Evolutionary conservation across 35 echinoderm and acorn worm genomes (phyloP).

Genomic region (Acanthaster planci): DNA sequence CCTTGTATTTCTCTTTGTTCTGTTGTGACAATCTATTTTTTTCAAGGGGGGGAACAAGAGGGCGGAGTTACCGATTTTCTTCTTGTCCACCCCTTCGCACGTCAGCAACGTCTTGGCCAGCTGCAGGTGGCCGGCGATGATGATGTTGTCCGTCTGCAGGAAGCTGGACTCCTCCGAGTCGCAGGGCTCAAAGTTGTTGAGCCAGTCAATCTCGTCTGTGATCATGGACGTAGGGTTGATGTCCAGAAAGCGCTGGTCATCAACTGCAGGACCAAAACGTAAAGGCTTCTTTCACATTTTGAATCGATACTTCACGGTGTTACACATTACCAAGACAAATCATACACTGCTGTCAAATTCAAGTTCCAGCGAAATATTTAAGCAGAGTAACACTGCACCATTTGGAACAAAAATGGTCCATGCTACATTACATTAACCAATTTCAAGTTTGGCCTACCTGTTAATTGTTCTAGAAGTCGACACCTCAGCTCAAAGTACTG

Average conservation of each 20-base stretch:
- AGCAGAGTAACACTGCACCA: too few relatives aligned
- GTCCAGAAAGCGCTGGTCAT: conserved; percentile 73
- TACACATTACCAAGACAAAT: too few relatives aligned
- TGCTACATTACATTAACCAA: too few relatives aligned
- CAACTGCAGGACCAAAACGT: conserved; percentile 2
- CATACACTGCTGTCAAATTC: too few relatives aligned
- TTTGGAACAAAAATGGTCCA: too few relatives aligned
- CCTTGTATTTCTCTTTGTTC: too few relatives aligned
- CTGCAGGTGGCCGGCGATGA: conserved; percentile 86
- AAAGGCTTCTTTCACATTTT: background rate
- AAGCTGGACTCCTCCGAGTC: conserved; percentile 61
- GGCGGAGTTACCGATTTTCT: conserved; percentile 67
- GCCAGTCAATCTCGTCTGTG: conserved; percentile 94
- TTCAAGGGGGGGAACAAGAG: too few relatives aligned
- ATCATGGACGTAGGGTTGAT: conserved; percentile 77
- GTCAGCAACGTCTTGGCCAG: conserved; percentile 80
- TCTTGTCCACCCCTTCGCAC: conserved; percentile 89
- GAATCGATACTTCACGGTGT: too few relatives aligned
- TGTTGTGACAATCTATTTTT: too few relatives aligned
- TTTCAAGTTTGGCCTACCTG: conserved; percentile 47
- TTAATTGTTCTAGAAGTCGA: conserved; percentile 71
- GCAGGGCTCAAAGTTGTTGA: conserved; percentile 92
- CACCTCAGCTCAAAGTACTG: conserved; percentile 99
- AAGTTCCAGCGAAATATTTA: too few relatives aligned
- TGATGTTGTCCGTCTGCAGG: conserved; percentile 68